Evolutionary conservation across 92 coral and sea anemone genomes (phyloP), one percentile per base, ranked within the genome.

Genomic region (Porites divaricata): DNA sequence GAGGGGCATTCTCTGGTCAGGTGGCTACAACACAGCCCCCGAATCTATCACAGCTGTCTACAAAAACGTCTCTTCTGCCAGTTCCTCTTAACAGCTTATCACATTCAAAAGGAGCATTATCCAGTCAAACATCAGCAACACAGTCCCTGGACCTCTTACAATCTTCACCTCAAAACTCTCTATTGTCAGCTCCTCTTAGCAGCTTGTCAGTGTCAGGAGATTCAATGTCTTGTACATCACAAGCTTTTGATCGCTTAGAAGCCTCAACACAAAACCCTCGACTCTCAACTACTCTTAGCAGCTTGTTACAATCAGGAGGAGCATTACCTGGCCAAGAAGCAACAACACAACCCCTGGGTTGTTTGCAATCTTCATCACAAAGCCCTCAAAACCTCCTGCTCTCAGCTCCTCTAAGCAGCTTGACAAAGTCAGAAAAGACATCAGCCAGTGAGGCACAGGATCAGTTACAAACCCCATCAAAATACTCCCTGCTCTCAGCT

Each of bases 1-100:
- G 66, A 0, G 24, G 54, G 1, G n/a, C 56, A 10, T 17, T 17
- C 12, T 76, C 80, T 17, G 5, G 68, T 76, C 80, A 58, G 8
- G 11, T 3, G n/a, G 9, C 15, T 1, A 28, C 53, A 26, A 10
- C 23, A 9, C 21, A n/a, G 21, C 58, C 80, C 15, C 35, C 51
- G 15, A 78, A n/a, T 28, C 65, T 11, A 58, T 48, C 58, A 19
- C 71, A 73, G 63, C 53, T 48, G 22, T 5, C 28, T 2, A 20
- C 76, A n/a, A 11, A 63, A 63, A 71, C 35, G 23, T 28, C 64
- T 16, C 62, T 77, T 5, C 21, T 79, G 21, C 54, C 89, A 50
- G 66, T 67, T 45, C 85, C 89, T 4, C 80, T 86, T 56, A 87
- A 70, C 51, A 45, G 57, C 25, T 25, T 74, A 17, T 28, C 76